Base-by-base conservation (phyloP, 64 coral and sea anemone species). In the Pocillopora verrucosa region DNA sequence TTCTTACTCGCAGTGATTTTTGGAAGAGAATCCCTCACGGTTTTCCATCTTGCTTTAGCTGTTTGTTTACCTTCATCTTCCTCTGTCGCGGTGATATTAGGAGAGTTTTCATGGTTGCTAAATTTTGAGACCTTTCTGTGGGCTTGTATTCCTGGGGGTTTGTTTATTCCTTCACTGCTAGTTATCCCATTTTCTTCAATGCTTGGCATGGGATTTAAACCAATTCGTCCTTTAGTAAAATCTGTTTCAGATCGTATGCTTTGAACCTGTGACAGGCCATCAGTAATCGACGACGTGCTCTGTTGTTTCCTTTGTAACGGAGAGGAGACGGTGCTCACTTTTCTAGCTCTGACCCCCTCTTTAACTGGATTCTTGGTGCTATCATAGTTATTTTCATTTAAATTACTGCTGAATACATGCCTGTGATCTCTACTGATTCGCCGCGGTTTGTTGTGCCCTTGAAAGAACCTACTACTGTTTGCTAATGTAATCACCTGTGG, bases 1-100 rank as follows among this genome's bases (percentile, higher is more conserved):
- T 90, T 92, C 70, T 92, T 90, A 30, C 88, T 75, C 22, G 70
- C 82, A 37, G 76, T 69, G 34, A 96, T 81, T 36, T 82, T 79
- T 75, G 76, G 65, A 11, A 96, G 58, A 5, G 94, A 93, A 45
- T 93, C 91, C 35, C 88, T 80, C 58, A 96, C 74, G 76, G 88
- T 96, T 36, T 89, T 73, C 94, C 94, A 96, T 13, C 88, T 83
- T 63, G 26, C 69, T 58, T 57, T 76, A 34, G 94, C 80, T 59
- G 58, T 86, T 51, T 76, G 83, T 22, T 96, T 89, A 13, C 58
- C 73, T 88, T 81, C 89, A 58, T 94, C 89, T 11, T 69, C 56
- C 25, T 96, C 94, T 61, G 65, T 90, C 9, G 94, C 76, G 64
- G 80, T 34, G 61, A 90, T 22, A 10, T 76, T 61, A 78, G 59